Conservation (phyloP, 2,797 vertebrate genomes). For the Limosa lapponica region DNA sequence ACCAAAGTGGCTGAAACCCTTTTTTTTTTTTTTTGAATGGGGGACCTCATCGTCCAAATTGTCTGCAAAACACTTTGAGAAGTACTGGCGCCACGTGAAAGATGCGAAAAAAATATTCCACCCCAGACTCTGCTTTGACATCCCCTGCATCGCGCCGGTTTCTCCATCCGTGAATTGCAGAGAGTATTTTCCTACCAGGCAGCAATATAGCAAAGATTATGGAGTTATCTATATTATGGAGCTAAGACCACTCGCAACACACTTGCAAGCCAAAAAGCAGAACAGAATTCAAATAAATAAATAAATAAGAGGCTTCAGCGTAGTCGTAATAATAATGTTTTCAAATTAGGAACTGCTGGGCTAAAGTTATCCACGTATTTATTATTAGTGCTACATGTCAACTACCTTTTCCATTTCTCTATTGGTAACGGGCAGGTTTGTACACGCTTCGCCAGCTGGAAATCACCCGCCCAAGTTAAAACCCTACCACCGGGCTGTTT, state of each 20-base stretch:
- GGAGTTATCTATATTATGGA: background rate
- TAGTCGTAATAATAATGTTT: background rate
- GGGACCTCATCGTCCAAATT: accelerated
- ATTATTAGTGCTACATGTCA: background rate
- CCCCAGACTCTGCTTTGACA: background rate
- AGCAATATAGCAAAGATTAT: background rate
- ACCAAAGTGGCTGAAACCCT: background rate
- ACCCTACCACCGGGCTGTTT: background rate
- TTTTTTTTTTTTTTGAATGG: too few relatives aligned
- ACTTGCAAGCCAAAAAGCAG: background rate
- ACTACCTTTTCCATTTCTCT: background rate
- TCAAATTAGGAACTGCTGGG: background rate
- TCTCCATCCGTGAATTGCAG: background rate
- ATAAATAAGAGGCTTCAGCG: background rate
- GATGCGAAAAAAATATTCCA: background rate
- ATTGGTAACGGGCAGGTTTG: background rate
- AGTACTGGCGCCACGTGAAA: accelerated
- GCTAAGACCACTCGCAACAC: background rate
- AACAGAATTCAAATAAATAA: background rate
- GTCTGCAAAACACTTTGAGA: background rate
- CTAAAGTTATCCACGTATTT: background rate
- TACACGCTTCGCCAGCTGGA: background rate
- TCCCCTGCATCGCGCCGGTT: background rate
- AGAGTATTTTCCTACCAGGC: accelerated
- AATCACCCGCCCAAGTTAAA: background rate